These are phyloP conservation scores for Oryzias curvinotus DNA, from an alignment of 2,113 vertebrate species.

Conservation along the genomic window DNA sequence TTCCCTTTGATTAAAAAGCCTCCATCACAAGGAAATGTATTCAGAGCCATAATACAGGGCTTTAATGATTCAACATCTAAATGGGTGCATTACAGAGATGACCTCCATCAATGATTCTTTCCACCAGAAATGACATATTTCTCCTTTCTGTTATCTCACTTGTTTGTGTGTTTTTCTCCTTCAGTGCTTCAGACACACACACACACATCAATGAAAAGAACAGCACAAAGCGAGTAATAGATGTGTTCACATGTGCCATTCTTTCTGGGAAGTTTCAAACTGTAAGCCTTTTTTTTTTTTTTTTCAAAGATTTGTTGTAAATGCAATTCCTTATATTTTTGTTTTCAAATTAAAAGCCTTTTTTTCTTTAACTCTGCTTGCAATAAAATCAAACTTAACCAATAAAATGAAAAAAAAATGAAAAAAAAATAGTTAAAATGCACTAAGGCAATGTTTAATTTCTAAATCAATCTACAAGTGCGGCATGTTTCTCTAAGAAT, in stretches of 20 bases:
- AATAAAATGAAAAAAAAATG: not conserved
- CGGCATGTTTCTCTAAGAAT: conserved; percentile 29
- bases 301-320: not conserved
- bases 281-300: not conserved
- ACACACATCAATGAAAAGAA: conserved; percentile 28
- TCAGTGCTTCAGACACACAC: conserved; percentile 39
- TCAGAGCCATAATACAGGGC: conserved; percentile 60
- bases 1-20: conserved; percentile 38
- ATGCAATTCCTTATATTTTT: conserved; percentile 2
- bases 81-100: conserved; percentile 60
- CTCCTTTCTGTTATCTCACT: conserved; percentile 33
- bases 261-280: conserved; percentile 7
- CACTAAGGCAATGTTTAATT: not conserved
- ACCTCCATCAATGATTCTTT: conserved; percentile 56
- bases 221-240: conserved; percentile 31
- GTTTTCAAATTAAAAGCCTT: not conserved
- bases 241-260: conserved; percentile 19
- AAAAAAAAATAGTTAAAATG: not conserved
- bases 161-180: conserved; percentile 15
- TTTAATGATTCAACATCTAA: conserved; percentile 63
- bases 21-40: conserved; percentile 45
- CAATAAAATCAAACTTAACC: not conserved
- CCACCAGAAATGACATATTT: conserved; percentile 47
- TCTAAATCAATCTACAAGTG: conserved; percentile 23
- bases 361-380: not conserved